Evolutionary conservation across 2,888 invertebrate species (phyloP).

Genomic region (Sialis fuliginosa): DNA sequence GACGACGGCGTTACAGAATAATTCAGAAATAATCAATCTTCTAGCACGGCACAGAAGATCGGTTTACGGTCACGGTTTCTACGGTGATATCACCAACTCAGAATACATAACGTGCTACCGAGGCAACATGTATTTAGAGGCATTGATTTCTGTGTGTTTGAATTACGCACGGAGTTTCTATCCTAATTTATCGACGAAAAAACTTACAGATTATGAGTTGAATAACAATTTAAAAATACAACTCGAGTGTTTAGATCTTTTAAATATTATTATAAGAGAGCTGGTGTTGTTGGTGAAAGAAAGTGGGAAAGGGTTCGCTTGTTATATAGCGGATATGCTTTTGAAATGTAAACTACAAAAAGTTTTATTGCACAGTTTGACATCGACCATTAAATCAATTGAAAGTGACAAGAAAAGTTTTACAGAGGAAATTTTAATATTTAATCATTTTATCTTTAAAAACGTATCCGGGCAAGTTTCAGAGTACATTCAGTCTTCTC

Average conservation of each 20-base stretch:
- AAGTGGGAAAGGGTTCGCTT: slow-evolving; percentile 58
- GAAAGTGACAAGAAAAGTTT: slow-evolving; percentile 36
- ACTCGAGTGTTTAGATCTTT: slow-evolving; percentile 53
- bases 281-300: slow-evolving; percentile 55
- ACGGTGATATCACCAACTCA: slow-evolving; percentile 37
- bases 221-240: slow-evolving; percentile 62
- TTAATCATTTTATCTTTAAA: slow-evolving; percentile 46
- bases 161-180: slow-evolving; percentile 69
- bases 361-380: slow-evolving; percentile 59
- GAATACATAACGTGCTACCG: slow-evolving; percentile 52
- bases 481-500: slow-evolving; percentile 48
- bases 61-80: slow-evolving; percentile 50
- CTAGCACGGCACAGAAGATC: slow-evolving; percentile 63
- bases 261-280: slow-evolving; percentile 53
- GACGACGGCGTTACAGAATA: slow-evolving; percentile 48
- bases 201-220: slow-evolving; percentile 48
- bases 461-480: slow-evolving; percentile 36
- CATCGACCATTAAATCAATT: slow-evolving; percentile 53
- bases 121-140: slow-evolving; percentile 66
- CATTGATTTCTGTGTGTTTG: slow-evolving; percentile 53
- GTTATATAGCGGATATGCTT: slow-evolving; percentile 56
- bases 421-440: slow-evolving; percentile 55
- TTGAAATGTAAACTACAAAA: slow-evolving; percentile 69
- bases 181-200: slow-evolving; percentile 47
- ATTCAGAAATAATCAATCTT: slow-evolving; percentile 37